Conservation (phyloP, 1,140 invertebrate species). For the Drosophila dunni region DNA sequence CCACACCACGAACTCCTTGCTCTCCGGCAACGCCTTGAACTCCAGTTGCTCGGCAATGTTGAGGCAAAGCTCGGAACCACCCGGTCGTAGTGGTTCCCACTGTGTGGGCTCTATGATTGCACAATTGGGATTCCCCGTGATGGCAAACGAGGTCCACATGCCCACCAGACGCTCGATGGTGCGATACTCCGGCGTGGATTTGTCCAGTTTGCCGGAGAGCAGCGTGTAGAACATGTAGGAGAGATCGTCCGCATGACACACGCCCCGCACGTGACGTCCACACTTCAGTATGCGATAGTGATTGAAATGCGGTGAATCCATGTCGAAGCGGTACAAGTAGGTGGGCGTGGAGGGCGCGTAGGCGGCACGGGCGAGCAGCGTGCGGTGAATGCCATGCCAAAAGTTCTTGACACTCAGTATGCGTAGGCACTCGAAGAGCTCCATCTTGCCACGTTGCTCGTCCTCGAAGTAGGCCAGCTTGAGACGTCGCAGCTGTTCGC, state of each 20-base stretch:
- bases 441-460: slow-evolving; percentile 40
- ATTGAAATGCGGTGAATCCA: slow-evolving; percentile 78
- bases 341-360: slow-evolving; percentile 75
- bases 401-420: slow-evolving; percentile 78
- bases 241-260: slow-evolving; percentile 88
- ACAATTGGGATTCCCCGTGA: slow-evolving; percentile 77
- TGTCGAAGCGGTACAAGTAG: slow-evolving; percentile 85
- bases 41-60: slow-evolving; percentile 82
- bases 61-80: slow-evolving; percentile 70
- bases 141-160: slow-evolving; percentile 85
- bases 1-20: slow-evolving; percentile 85
- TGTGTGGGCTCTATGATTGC: slow-evolving; percentile 39
- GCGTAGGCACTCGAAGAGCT: slow-evolving; percentile 54
- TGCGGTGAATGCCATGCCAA: slow-evolving; percentile 82
- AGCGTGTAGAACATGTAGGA: slow-evolving; percentile 87
- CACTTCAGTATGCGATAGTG: slow-evolving; percentile 70
- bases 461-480: slow-evolving; percentile 66
- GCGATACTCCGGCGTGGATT: slow-evolving; percentile 64
- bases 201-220: slow-evolving; percentile 81
- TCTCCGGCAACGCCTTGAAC: slow-evolving; percentile 80
- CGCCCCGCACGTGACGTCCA: slow-evolving; percentile 65
- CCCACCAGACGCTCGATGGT: slow-evolving; percentile 76
- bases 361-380: slow-evolving; percentile 61
- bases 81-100: slow-evolving; percentile 69
- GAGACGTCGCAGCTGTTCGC: slow-evolving; percentile 50